Conservation (phyloP, 2,113 vertebrate genomes). For the Scortum barcoo region DNA sequence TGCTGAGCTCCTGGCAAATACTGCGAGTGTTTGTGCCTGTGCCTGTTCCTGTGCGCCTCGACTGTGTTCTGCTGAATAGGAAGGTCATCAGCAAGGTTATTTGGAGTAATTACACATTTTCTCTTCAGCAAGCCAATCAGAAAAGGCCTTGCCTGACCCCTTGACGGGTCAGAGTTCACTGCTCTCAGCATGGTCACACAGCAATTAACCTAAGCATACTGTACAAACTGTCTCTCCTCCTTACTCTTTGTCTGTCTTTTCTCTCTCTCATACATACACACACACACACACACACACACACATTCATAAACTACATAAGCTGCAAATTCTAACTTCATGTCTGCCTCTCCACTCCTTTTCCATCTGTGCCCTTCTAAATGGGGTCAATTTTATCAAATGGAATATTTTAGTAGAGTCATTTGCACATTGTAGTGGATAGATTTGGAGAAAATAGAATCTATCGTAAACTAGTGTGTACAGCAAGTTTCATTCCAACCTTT, state of each 20-base stretch:
- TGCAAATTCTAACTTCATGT: slow-evolving; percentile 42
- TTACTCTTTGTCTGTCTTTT: not conserved
- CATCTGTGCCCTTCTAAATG: slow-evolving; percentile 34
- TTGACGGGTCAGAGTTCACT: slow-evolving; percentile 58
- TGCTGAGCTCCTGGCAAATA: not conserved
- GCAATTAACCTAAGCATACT: slow-evolving; percentile 70
- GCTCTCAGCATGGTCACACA: slow-evolving; percentile 66
- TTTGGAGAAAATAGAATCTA: slow-evolving; percentile 8
- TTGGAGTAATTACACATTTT: slow-evolving; percentile 70
- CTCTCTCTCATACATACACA: not conserved
- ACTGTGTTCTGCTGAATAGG: slow-evolving; percentile 41
- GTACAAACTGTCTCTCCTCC: slow-evolving; percentile 33
- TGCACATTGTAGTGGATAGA: slow-evolving; percentile 25
- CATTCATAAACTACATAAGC: slow-evolving; percentile 36
- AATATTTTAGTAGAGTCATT: slow-evolving; percentile 55
- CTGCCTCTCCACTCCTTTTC: slow-evolving; percentile 34
- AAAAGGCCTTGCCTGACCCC: slow-evolving; percentile 47
- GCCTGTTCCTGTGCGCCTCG: not conserved
- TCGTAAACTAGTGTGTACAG: not conserved
- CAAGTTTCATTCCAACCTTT: slow-evolving; percentile 1
- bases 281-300: not conserved
- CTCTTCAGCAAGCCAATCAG: slow-evolving; percentile 61
- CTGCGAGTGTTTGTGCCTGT: slow-evolving; percentile 5
- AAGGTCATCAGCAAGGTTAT: slow-evolving; percentile 69
- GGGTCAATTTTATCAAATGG: slow-evolving; percentile 46